A percentile compares a stretch with the other conserved stretches of the same genome.
These are phyloP conservation scores for Empidonax traillii DNA, from an alignment of 2,113 vertebrate species.

Conservation along the genomic window DNA sequence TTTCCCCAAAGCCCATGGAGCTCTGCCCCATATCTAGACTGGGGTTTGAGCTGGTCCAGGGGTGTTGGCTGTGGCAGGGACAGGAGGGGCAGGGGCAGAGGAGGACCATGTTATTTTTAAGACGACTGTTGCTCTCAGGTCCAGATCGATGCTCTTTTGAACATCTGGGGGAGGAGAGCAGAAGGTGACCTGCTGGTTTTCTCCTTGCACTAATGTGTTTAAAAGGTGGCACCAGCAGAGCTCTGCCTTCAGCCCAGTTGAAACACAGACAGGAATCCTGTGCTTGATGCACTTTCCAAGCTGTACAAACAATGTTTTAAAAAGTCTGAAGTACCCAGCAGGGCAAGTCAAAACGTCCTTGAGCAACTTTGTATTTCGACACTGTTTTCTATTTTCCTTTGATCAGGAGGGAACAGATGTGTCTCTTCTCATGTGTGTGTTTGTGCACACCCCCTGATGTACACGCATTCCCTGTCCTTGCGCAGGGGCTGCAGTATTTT, in stretches of 20 bases:
- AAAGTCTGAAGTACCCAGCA: constrained; percentile 38
- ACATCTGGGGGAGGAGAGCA: not conserved
- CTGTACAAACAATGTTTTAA: constrained; percentile 29
- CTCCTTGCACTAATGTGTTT: constrained; percentile 2
- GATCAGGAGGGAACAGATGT: constrained; percentile 19
- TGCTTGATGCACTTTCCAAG: constrained; percentile 14
- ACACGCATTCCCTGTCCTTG: not conserved
- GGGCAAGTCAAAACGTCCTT: constrained; percentile 40
- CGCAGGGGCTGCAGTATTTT: not conserved
- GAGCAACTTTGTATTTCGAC: constrained; percentile 33
- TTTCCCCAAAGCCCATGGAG: not conserved
- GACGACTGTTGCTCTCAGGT: not conserved
- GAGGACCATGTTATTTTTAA: not conserved
- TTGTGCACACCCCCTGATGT: not conserved
- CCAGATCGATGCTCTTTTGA: constrained; percentile 10
- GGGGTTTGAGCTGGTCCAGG: accelerated
- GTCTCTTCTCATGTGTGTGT: constrained; percentile 5
- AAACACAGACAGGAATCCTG: not conserved
- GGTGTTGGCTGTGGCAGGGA: accelerated
- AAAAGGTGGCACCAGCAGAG: constrained; percentile 18
- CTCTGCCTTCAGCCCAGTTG: not conserved
- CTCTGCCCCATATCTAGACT: accelerated
- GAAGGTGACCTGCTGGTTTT: constrained; percentile 28
- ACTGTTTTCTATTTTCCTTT: constrained; percentile 4
- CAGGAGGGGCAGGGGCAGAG: not conserved